Base-by-base conservation (phyloP, 1,140 invertebrate species). In the Musca domestica region DNA sequence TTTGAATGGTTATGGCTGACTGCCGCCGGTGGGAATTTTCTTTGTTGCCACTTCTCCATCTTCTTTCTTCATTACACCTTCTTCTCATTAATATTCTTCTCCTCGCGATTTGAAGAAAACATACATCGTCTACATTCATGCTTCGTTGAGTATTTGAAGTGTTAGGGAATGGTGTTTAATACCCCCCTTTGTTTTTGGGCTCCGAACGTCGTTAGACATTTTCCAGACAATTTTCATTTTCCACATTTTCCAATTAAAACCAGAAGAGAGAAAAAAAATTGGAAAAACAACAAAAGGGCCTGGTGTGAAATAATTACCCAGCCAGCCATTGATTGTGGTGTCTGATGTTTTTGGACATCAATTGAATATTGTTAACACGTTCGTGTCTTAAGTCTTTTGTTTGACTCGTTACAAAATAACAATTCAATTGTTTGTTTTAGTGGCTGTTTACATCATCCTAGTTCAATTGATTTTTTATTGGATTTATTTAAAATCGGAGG, bases 381-480 rank as follows among this genome's bases (percentile, higher is more conserved):
- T 64, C 63, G 46, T 64, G 63, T 64, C 63, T 64, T 64, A 22
- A 64, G 46, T 64, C 19, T 48, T 49, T 64, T 48, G 63, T 64
- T 48, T 64, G 2, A 2, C 22, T 30, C 27, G 58, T 30, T 63
- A 5, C 5, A n/a, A 19, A 5, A n/a, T 14, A 14, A 2, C 12
- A n/a, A 4, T 27, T 58, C 22, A 1, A 34, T 63, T 63, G 20
- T 23, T 54, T 23, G 22, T 23, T 20, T 20, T 20, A 20, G 22
- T 54, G 2, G 14, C 3, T 25, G 2, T 23, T 54, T 54, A 14
- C 23, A 14, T 25, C 9, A 14, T 54, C 2, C 5, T 23, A 14
- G 20, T 23, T 25, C 48, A 15, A 41, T 54, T 54, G 52, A 54
- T 23, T 25, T 54, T 51, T 20, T 54, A 15, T 54, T 23, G 52